Evolutionary conservation across 2,888 invertebrate species (phyloP), one percentile per base, ranked within the genome.

Genomic region (Oithona nana): DNA sequence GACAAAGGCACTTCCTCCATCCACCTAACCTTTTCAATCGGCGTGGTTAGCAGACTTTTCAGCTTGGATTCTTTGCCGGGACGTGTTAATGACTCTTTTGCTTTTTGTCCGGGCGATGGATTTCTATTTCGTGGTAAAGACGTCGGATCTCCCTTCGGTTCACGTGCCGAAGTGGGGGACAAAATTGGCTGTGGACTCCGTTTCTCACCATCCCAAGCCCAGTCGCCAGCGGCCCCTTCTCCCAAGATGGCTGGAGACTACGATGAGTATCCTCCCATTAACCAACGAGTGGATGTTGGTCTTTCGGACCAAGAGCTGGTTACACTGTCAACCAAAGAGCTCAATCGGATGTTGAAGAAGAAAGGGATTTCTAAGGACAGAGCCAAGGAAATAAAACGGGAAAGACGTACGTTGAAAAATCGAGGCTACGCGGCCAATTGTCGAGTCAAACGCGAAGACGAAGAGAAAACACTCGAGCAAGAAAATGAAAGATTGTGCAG

Each of bases 51-150:
- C 16, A 67, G 69, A 61, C 68, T 69, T 49, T 73, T 74, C 65
- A 71, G 73, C 4, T 67, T 75, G 62, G 73, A 74, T 66, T 70
- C 71, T 51, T 72, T 72, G 65, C 74, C 75, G 28, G 75, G 75
- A 3, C 73, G 71, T 70, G 70, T 70, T 28, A 67, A 70, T 16
- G 72, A 73, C 64, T 75, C 75, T 63, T 69, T 75, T 2, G 75
- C 72, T 8, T 74, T 72, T 66, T 72, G 73, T 67, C 71, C 72
- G n/a, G 74, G 73, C 65, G 73, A 74, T 69, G 76, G 75, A 65
- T 72, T 70, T 75, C 73, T 75, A 57, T 74, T 70, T 66, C 73
- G 72, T 67, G 72, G 72, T 20, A 69, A 71, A 65, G 39, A 39
- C 6, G 70, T 71, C 22, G 74, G 73, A 1, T 68, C 71, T 54